Evolutionary conservation across 2,113 vertebrate genomes (phyloP).

Genomic region (Crocuta crocuta): DNA sequence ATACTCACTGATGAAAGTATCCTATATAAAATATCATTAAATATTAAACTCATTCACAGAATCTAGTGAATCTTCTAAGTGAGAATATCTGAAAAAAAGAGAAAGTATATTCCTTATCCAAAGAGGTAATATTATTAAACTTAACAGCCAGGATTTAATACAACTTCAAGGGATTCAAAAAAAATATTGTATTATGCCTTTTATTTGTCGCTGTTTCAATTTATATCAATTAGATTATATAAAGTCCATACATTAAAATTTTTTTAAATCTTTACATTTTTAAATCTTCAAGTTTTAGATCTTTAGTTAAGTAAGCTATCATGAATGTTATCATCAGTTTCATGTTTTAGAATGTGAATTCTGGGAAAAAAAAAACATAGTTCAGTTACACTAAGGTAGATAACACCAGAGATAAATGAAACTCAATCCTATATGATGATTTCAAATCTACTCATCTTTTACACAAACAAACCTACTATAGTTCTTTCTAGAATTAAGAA

Average conservation of each 20-base stretch:
- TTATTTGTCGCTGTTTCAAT: constrained; percentile 23
- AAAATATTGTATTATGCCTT: neutral
- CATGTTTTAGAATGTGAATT: neutral
- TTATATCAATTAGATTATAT: neutral
- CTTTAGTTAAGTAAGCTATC: constrained; percentile 12
- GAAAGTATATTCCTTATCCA: neutral
- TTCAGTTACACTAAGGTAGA: neutral
- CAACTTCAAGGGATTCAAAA: neutral
- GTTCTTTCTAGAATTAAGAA: constrained; percentile 12
- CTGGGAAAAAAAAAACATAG: neutral
- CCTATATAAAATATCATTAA: constrained; percentile 11
- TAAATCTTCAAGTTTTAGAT: neutral
- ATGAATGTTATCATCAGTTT: neutral
- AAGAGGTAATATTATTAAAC: constrained; percentile 24
- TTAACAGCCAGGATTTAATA: neutral
- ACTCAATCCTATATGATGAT: neutral
- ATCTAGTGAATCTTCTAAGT: neutral
- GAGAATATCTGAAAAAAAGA: neutral
- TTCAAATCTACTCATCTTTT: neutral
- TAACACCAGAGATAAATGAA: neutral
- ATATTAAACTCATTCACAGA: neutral
- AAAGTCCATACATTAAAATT: constrained; percentile 37
- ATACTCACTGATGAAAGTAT: neutral
- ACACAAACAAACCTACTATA: neutral
- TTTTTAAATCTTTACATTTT: neutral